phyloP scores from a whole-genome alignment of 1,140 invertebrate genomes.

The Vollenhovia emeryi region DNA sequence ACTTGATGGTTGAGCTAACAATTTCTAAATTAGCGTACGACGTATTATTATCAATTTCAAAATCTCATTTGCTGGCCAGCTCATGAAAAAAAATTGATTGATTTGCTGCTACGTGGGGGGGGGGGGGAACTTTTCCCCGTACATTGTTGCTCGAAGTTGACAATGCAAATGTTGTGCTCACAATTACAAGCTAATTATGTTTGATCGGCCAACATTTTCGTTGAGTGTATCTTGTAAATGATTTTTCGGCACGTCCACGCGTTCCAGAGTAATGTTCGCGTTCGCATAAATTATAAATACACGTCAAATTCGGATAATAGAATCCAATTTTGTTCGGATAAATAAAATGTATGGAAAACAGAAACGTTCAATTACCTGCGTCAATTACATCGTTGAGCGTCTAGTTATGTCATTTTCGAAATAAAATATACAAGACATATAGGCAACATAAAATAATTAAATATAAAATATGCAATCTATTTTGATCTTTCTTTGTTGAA shows the following conservation, averaged over 20 bases:
- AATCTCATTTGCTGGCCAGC: neutral
- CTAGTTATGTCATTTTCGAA: neutral
- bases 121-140: neutral
- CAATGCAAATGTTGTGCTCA: slow-evolving; percentile 49
- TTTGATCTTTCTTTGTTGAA: neutral
- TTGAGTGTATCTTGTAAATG: neutral
- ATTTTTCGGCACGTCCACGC: neutral
- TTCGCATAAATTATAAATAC: slow-evolving; percentile 40
- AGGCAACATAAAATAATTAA: neutral
- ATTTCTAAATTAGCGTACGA: neutral
- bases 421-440: neutral
- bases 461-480: neutral
- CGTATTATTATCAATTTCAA: slow-evolving; percentile 38
- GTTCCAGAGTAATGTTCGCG: neutral
- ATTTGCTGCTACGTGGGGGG: neutral
- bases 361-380: neutral
- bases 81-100: slow-evolving; percentile 24
- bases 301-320: neutral
- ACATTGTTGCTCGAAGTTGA: slow-evolving; percentile 31
- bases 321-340: neutral
- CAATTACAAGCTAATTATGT: slow-evolving; percentile 57
- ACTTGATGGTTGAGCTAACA: slow-evolving; percentile 4
- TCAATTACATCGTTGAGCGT: neutral
- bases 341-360: slow-evolving; percentile 13
- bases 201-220: slow-evolving; percentile 18